Conservation (phyloP, 2,113 vertebrate species). For the Riparia riparia region DNA sequence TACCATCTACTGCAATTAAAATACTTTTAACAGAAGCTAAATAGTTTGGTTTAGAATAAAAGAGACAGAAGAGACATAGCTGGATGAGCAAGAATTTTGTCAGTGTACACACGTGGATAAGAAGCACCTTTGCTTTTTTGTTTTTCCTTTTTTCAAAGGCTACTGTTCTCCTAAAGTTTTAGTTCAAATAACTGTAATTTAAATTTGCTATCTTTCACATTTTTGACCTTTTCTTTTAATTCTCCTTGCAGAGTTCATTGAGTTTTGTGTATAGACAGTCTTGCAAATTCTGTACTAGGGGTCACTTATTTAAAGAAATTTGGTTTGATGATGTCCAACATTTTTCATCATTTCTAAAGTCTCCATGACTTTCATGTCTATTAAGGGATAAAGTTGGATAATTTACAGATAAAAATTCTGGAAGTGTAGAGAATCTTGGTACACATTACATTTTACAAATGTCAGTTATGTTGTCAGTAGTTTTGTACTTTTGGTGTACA, state of each 20-base stretch:
- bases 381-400: neutral
- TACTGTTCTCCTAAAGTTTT: neutral
- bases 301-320: neutral
- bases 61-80: rapidly evolving
- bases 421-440: neutral
- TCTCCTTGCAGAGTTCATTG: neutral
- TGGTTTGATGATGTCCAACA: neutral
- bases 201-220: neutral
- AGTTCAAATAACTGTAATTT: neutral
- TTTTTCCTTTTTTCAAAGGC: neutral
- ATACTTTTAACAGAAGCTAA: neutral
- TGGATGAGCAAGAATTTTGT: neutral
- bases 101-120: rapidly evolving
- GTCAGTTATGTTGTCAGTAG: neutral
- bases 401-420: neutral
- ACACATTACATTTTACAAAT: neutral
- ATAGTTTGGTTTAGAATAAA: neutral
- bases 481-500: neutral
- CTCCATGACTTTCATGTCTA: neutral
- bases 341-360: neutral
- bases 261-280: neutral
- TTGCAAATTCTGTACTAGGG: neutral
- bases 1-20: neutral
- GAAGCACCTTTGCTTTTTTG: neutral
- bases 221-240: neutral